Percentiles rank a stretch among this genome's conserved stretches.
Conservation (phyloP, 2,113 vertebrate species). For the Nerophis lumbriciformis region DNA sequence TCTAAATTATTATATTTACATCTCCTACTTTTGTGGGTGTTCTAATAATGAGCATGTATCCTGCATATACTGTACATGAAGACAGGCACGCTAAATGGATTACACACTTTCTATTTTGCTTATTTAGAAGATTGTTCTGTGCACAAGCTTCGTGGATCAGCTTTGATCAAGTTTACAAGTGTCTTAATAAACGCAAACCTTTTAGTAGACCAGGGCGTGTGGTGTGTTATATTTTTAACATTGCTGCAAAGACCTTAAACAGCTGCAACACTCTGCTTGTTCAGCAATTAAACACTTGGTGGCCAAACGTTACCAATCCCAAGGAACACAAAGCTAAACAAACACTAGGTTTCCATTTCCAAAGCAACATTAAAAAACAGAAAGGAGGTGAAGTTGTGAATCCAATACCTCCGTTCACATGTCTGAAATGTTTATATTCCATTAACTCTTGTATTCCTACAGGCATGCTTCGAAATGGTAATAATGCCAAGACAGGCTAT, state of each 20-base stretch:
- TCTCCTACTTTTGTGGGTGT: no score
- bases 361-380: constrained; percentile 45
- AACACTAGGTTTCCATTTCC: constrained; percentile 64
- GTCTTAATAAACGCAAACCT: no score
- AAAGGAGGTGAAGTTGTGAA: constrained; percentile 62
- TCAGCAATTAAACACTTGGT: constrained; percentile 57
- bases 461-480: constrained; percentile 55
- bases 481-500: constrained; percentile 58
- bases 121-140: no score
- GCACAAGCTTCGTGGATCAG: no score
- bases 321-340: constrained; percentile 58
- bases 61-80: no score
- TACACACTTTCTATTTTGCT: no score
- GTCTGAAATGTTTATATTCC: constrained; percentile 65
- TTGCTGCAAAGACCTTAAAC: constrained; percentile 27
- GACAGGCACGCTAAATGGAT: no score
- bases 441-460: constrained; percentile 55
- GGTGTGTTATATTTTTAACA: background rate
- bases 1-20: no score
- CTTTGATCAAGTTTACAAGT: no score
- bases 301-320: constrained; percentile 59
- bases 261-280: constrained; percentile 47
- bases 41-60: no score
- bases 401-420: constrained; percentile 62
- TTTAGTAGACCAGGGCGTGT: background rate